These are phyloP conservation scores for Aricia artaxerxes DNA, from an alignment of 2,888 invertebrate genomes.

Conservation along the genomic window DNA sequence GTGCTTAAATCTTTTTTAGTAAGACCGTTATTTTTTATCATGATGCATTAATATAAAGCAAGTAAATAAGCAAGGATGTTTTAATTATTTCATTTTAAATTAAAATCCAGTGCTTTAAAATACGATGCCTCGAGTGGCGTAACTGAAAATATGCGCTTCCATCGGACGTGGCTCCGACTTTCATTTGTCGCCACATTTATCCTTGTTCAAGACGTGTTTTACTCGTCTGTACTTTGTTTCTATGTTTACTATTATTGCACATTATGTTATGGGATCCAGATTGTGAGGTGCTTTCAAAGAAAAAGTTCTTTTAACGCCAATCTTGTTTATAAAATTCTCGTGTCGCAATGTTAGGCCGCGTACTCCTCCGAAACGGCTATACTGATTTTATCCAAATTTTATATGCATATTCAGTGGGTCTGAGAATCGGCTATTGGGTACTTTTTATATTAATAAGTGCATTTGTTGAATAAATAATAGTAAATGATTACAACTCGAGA, in stretches of 20 bases:
- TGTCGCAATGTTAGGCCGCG: too few species aligned
- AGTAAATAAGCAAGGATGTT: not conserved
- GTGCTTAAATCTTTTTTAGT: too few species aligned
- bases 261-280: not conserved
- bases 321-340: too few species aligned
- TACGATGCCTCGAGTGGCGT: not conserved
- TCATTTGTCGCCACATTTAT: slow-evolving; percentile 29
- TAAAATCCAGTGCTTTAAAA: not conserved
- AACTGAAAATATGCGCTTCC: slow-evolving; percentile 1
- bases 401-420: too few species aligned
- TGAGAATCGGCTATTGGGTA: too few species aligned
- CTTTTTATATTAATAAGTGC: too few species aligned
- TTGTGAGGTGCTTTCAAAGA: not conserved
- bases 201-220: slow-evolving; percentile 24
- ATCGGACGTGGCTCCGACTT: not conserved
- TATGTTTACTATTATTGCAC: slow-evolving; percentile 23
- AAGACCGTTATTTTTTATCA: not conserved
- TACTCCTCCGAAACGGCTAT: too few species aligned
- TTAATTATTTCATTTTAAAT: not conserved
- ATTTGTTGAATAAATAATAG: too few species aligned
- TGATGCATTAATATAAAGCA: not conserved
- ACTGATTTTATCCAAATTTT: too few species aligned
- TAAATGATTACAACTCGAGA: too few species aligned
- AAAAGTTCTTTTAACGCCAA: too few species aligned
- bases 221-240: slow-evolving; percentile 13